These are phyloP conservation scores for Ennomos quercinarius DNA, from an alignment of 2,888 invertebrate genomes.

Conservation along the genomic window DNA sequence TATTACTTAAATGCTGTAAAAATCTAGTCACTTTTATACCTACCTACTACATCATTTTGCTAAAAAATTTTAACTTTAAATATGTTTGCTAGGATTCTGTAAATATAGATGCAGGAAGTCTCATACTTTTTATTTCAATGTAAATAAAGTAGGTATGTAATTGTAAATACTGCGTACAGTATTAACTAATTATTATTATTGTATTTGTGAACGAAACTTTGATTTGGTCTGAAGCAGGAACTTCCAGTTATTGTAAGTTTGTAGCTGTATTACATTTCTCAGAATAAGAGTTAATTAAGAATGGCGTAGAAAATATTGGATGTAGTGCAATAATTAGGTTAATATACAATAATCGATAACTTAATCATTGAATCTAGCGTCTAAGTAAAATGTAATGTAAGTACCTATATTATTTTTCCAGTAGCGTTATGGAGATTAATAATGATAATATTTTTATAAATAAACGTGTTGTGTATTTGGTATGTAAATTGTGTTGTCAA, in stretches of 20 bases:
- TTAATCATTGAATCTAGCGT: constrained; percentile 28
- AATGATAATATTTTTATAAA: constrained; percentile 73
- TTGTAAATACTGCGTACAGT: constrained; percentile 22
- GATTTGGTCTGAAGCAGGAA: constrained; percentile 30
- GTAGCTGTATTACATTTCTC: constrained; percentile 15
- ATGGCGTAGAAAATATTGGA: constrained; percentile 31
- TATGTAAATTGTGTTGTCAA: constrained; percentile 61
- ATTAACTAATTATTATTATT: constrained; percentile 23
- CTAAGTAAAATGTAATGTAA: constrained; percentile 29
- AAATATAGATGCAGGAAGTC: constrained; percentile 10
- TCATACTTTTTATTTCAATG: constrained; percentile 7
- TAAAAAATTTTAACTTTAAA: constrained; percentile 5
- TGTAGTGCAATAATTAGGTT: constrained; percentile 35
- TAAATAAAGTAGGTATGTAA: constrained; percentile 6
- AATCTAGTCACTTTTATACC: constrained; percentile 25
- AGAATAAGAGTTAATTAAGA: constrained; percentile 10
- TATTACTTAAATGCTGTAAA: constrained; percentile 18
- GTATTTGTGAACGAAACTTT: constrained; percentile 26
- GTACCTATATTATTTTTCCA: constrained; percentile 60
- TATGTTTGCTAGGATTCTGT: constrained; percentile 17
- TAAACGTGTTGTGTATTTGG: constrained; percentile 74
- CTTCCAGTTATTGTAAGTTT: constrained; percentile 29
- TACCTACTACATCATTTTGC: constrained; percentile 18
- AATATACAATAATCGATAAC: background rate
- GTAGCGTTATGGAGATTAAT: constrained; percentile 50